Conservation (phyloP, 37 sponge, comb jelly and placozoan species). For the Beroe ovata region DNA sequence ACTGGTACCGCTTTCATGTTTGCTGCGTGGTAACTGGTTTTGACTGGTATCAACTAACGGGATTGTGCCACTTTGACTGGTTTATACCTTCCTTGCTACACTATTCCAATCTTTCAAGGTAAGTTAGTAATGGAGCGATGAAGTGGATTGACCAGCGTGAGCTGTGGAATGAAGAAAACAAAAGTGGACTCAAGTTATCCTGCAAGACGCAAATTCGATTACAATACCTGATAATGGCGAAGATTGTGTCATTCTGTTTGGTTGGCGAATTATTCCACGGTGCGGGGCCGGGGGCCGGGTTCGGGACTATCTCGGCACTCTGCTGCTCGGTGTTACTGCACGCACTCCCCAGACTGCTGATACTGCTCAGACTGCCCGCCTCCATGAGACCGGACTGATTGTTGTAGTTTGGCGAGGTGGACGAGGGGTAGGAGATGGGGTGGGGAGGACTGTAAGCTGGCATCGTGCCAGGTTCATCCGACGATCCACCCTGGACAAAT, state of each 20-base stretch:
- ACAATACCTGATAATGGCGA: slow-evolving; percentile 47
- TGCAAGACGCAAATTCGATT: too few species aligned
- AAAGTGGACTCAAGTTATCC: too few species aligned
- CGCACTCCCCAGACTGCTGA: not conserved
- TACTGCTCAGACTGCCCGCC: not conserved
- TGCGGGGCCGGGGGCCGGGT: not conserved
- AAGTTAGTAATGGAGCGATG: too few species aligned
- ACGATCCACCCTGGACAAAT: not conserved
- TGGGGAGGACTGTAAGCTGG: not conserved
- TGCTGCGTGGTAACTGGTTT: too few species aligned
- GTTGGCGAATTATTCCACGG: not conserved
- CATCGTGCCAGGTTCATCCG: not conserved
- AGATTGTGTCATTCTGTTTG: slow-evolving; percentile 43
- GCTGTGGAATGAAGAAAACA: too few species aligned
- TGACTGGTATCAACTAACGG: too few species aligned
- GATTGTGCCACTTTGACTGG: too few species aligned
- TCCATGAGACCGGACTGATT: not conserved
- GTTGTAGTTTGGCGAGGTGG: not conserved
- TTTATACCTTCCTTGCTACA: too few species aligned
- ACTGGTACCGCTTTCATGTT: too few species aligned
- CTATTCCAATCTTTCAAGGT: too few species aligned
- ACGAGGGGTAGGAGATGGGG: slow-evolving; percentile 1
- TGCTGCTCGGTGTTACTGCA: not conserved
- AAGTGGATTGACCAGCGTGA: too few species aligned
- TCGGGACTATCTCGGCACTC: not conserved